Conservation (phyloP, 2,113 vertebrate genomes). For the Maccullochella peelii region DNA sequence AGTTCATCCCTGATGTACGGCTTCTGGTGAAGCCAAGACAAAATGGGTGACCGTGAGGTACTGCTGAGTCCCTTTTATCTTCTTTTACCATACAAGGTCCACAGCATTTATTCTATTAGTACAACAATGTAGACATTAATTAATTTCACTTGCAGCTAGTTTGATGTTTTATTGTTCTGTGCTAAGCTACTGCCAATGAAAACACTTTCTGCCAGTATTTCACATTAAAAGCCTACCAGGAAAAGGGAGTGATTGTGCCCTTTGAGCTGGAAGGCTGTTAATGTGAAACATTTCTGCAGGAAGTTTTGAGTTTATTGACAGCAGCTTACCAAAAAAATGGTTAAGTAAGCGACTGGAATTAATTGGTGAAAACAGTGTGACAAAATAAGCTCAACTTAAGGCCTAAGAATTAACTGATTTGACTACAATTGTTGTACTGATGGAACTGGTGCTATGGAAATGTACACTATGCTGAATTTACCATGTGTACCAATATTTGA, state of each 20-base stretch:
- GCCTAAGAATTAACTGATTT: background rate
- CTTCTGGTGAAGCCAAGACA: background rate
- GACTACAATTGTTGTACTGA: background rate
- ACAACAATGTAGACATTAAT: background rate
- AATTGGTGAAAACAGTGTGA: background rate
- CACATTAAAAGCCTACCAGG: background rate
- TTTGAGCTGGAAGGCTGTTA: background rate
- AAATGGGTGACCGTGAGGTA: background rate
- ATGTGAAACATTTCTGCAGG: background rate
- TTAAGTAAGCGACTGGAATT: background rate
- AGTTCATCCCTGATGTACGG: slow-evolving; percentile 15
- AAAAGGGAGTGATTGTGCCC: background rate
- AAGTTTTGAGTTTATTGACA: background rate
- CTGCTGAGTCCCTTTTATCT: background rate
- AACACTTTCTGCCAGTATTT: background rate
- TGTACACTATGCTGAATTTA: background rate
- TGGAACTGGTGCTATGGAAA: background rate
- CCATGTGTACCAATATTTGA: background rate
- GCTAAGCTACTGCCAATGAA: background rate
- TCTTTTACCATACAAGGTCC: background rate
- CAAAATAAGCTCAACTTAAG: background rate
- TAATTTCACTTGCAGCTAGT: background rate
- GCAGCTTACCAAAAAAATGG: background rate
- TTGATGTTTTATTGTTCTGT: background rate
- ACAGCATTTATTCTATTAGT: background rate